Evolutionary conservation across 2,888 invertebrate genomes (phyloP).

Genomic region (Ariolimax columbianus): DNA sequence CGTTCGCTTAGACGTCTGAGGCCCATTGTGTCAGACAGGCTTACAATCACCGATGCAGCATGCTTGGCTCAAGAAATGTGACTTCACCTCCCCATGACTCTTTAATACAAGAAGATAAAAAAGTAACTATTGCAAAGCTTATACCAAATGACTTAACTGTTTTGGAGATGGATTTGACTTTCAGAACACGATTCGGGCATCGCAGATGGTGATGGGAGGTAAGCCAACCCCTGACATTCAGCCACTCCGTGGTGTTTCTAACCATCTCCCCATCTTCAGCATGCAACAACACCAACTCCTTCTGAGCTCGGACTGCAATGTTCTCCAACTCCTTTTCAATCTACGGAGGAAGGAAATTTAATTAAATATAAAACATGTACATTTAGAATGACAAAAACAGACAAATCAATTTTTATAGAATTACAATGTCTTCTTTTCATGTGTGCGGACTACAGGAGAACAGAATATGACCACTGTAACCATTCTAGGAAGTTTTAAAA

Average conservation of each 20-base stretch:
- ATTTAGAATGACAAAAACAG: background rate
- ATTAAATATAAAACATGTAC: too few relatives aligned
- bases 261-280: conserved; percentile 84
- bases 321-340: conserved; percentile 96
- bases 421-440: too few relatives aligned
- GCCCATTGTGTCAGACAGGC: too few relatives aligned
- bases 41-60: too few relatives aligned
- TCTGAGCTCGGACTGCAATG: conserved; percentile 96
- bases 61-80: too few relatives aligned
- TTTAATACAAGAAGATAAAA: too few relatives aligned
- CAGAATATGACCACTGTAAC: too few relatives aligned
- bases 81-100: too few relatives aligned
- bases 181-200: conserved; percentile 93
- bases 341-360: conserved; percentile 63
- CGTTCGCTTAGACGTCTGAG: too few relatives aligned
- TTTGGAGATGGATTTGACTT: conserved; percentile 78
- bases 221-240: conserved; percentile 97
- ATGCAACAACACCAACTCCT: conserved; percentile 95
- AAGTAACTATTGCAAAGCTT: too few relatives aligned
- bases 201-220: conserved; percentile 95
- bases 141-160: conserved; percentile 56
- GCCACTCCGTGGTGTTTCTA: conserved; percentile 93
- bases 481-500: too few relatives aligned
- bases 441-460: too few relatives aligned
- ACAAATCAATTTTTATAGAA: background rate